A percentile compares a stretch with the other conserved stretches of the same genome.
phyloP scores from a whole-genome alignment of 2,113 vertebrate species.

The Sebastes schlegelii region DNA sequence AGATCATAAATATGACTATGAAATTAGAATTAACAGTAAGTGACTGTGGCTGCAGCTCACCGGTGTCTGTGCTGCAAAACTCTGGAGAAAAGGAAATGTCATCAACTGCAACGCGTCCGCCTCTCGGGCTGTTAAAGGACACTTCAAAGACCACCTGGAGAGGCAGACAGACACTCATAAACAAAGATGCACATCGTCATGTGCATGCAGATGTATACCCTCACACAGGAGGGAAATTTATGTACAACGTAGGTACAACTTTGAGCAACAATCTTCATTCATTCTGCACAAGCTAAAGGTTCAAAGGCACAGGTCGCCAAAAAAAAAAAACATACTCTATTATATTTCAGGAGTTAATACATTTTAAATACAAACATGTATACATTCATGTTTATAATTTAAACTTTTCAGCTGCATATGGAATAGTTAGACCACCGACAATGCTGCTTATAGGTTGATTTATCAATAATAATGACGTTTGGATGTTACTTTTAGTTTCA shows the following conservation, averaged over 20 bases:
- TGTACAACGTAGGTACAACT: accelerated
- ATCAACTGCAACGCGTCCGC: conserved; percentile 91
- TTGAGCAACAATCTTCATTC: neutral
- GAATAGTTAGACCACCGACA: neutral
- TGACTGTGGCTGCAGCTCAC: conserved; percentile 70
- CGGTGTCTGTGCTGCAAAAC: conserved; percentile 89
- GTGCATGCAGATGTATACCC: neutral
- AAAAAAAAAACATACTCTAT: too few species aligned
- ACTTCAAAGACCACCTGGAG: conserved; percentile 95
- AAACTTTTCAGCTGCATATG: neutral
- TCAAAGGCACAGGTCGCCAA: neutral
- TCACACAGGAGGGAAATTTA: neutral
- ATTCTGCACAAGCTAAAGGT: neutral
- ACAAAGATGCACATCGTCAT: neutral
- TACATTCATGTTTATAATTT: neutral
- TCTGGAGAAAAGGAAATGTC: conserved; percentile 94
- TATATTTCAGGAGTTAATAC: neutral
- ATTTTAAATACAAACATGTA: neutral
- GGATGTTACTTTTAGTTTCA: too few species aligned
- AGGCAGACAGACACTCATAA: neutral
- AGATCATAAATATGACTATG: neutral
- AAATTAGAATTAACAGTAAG: neutral
- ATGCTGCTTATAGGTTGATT: too few species aligned
- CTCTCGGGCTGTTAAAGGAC: conserved; percentile 91
- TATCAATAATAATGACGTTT: too few species aligned